These are phyloP conservation scores for Philaenus spumarius DNA, from an alignment of 1,140 invertebrate species.

Conservation along the genomic window DNA sequence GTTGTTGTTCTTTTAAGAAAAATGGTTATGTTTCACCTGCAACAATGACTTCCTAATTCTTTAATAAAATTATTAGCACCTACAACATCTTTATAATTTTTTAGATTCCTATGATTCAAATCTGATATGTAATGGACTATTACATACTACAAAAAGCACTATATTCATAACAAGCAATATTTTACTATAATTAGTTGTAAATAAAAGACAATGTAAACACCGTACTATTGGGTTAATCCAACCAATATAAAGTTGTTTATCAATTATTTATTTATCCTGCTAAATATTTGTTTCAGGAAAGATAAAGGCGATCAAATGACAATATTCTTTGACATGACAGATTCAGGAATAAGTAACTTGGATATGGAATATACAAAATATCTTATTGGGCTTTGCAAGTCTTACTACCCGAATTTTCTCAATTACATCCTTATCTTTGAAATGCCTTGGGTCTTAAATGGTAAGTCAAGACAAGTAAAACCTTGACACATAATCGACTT, in stretches of 20 bases:
- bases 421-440: slow-evolving; percentile 91
- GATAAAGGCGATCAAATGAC: slow-evolving; percentile 71
- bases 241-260: neutral
- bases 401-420: slow-evolving; percentile 83
- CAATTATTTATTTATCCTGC: neutral
- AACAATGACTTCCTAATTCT: no score
- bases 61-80: no score
- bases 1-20: no score
- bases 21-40: no score
- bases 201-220: neutral
- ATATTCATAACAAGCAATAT: no score
- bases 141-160: no score
- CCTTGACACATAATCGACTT: no score
- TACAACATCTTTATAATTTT: no score
- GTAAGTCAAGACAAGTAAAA: slow-evolving; percentile 46
- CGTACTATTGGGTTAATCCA: neutral
- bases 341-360: slow-evolving; percentile 76
- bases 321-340: slow-evolving; percentile 84
- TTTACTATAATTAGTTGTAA: no score
- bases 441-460: slow-evolving; percentile 91
- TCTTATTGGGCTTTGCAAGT: slow-evolving; percentile 79
- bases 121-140: no score
- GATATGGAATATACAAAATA: slow-evolving; percentile 84
- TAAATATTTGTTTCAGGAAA: slow-evolving; percentile 44
- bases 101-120: no score